Evolutionary conservation across 2,888 invertebrate species (phyloP), one percentile per base, ranked within the genome.

Genomic region (Rhagophthalmus giganteus): DNA sequence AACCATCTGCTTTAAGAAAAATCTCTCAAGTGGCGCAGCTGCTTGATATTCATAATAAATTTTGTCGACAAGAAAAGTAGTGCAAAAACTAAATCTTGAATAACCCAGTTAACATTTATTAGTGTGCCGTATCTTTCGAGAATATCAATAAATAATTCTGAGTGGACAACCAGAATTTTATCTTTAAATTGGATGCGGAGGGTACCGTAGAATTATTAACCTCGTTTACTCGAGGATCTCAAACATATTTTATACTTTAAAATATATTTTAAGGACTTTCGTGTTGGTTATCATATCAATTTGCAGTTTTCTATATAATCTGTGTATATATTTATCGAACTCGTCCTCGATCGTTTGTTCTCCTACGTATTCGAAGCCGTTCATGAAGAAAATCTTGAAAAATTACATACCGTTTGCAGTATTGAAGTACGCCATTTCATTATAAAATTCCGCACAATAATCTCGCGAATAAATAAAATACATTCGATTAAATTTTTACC

Each of bases 101-200:
- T 52, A 52, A 41, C 40, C 35, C 41, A 42, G 45, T 57, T 57
- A 57, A 57, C 57, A 54, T 57, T 57, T 54, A 57, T 57, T 51
- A 54, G 57, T 50, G 40, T 13, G 35, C 31, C 35, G 37, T 48
- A 30, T 42, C 40, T 48, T 39, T 38, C 35, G 32, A 12, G 40
- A 28, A 52, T 55, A 52, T 50, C 53, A 27, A 57, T 57, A 57
- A 57, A 57, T 57, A 57, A 57, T 50, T 24, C 42, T 20, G 28
- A 37, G 34, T 44, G 41, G 32, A 31, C 37, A 26, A 25, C 32
- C 37, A 24, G 37, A 42, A 42, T 33, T 42, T 42, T 42, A 42
- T 42, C 33, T 24, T 13, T 10, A 32, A 32, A 42, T 32, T 39
- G 9, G 34, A 16, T 24, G 24, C 20, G 20, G 7, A 3, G 20